A percentile compares a stretch with the other conserved stretches of the same genome.
phyloP scores from a whole-genome alignment of 2,888 invertebrate species.

The Lepidocyrtoides sp. region DNA sequence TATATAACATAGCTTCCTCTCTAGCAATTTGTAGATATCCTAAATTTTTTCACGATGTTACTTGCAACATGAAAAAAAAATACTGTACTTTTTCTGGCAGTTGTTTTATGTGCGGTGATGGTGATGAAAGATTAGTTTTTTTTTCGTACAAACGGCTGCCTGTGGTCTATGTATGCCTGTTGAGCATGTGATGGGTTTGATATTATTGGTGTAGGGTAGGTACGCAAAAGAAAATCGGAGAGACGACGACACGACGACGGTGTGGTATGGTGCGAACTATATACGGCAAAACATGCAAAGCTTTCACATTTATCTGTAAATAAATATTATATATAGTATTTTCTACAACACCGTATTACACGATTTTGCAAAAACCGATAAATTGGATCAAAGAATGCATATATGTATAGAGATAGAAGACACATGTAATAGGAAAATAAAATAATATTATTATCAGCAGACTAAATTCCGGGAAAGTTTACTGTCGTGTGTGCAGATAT shows the following conservation, averaged over 20 bases:
- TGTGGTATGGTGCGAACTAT: neutral
- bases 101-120: neutral
- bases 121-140: conserved; percentile 33
- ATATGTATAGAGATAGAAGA: no score
- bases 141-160: no score
- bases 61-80: neutral
- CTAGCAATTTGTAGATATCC: no score
- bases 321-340: conserved; percentile 28
- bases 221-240: neutral
- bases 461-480: conserved; percentile 54
- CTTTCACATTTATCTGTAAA: conserved; percentile 39
- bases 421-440: neutral
- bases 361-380: conserved; percentile 39
- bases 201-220: neutral
- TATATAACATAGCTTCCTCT: no score
- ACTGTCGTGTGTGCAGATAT: neutral
- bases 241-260: neutral
- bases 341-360: neutral
- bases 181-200: neutral
- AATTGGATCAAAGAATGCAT: conserved; percentile 60
- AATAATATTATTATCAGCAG: conserved; percentile 36
- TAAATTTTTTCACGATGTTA: no score
- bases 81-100: neutral
- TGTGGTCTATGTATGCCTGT: conserved; percentile 37
- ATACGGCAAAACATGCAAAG: conserved; percentile 8